phyloP scores from a whole-genome alignment of 2,797 vertebrate species.

The Catharus ustulatus region DNA sequence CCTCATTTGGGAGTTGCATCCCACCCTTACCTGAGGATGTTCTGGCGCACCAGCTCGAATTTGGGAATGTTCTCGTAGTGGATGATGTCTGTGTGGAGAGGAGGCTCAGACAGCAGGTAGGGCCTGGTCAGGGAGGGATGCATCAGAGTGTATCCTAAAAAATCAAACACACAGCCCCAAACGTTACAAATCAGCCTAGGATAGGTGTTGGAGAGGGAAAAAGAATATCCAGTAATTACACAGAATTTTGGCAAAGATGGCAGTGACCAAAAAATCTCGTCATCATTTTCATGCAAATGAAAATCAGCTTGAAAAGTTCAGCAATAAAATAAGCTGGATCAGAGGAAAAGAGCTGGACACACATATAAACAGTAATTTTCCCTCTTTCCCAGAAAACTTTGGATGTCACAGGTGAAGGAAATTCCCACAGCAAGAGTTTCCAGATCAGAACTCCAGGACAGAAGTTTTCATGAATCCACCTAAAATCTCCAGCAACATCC shows the following conservation, averaged over 20 bases:
- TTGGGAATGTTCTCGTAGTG: constrained; percentile 98
- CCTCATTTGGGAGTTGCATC: background rate
- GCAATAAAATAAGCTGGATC: background rate
- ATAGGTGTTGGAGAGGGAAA: rapidly evolving
- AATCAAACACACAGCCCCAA: background rate
- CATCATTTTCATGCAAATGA: background rate
- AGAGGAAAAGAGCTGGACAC: background rate
- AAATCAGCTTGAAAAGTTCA: background rate
- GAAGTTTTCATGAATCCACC: background rate
- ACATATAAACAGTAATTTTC: background rate
- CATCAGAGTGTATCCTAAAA: constrained; percentile 97
- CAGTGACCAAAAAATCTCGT: background rate
- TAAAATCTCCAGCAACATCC: background rate
- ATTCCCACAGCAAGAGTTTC: background rate
- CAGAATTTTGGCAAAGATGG: background rate
- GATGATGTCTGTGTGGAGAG: constrained; percentile 95
- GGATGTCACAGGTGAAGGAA: background rate
- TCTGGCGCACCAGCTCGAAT: constrained; percentile 90
- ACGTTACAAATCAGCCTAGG: rapidly evolving
- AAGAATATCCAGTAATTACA: background rate
- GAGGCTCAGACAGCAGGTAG: constrained; percentile 93
- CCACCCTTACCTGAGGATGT: constrained; percentile 89
- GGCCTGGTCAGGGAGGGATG: constrained; percentile 95
- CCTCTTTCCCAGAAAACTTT: background rate
- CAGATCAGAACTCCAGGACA: background rate